Conservation (phyloP, 2,888 invertebrate species). For the Patella pellucida region DNA sequence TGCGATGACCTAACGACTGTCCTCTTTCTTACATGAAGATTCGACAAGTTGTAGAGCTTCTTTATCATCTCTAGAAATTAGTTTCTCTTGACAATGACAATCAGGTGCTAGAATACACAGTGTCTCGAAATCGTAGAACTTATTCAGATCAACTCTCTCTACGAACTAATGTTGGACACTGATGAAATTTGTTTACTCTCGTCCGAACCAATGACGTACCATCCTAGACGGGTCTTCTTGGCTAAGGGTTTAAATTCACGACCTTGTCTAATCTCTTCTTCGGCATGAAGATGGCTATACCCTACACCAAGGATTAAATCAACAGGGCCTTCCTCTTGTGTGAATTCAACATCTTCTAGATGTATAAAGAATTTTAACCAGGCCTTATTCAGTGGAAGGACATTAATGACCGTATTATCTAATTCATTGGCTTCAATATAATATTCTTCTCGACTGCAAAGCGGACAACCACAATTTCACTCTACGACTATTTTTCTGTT, state of each 20-base stretch:
- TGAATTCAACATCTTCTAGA: too few relatives aligned
- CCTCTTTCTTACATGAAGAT: conserved; percentile 7
- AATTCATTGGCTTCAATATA: conserved; percentile 21
- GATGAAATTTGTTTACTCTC: conserved; percentile 9
- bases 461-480: conserved; percentile 19
- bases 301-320: conserved; percentile 22
- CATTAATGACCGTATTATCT: too few relatives aligned
- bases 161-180: too few relatives aligned
- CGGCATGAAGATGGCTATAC: conserved; percentile 24
- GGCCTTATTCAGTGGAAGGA: too few relatives aligned
- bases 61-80: conserved; percentile 9
- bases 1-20: conserved; percentile 14
- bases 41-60: background rate
- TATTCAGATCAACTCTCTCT: conserved; percentile 15
- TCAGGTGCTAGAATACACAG: conserved; percentile 18
- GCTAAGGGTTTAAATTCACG: conserved; percentile 21
- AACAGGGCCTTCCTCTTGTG: too few relatives aligned
- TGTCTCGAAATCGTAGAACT: conserved; percentile 18
- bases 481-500: conserved; percentile 11
- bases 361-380: too few relatives aligned
- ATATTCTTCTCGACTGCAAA: conserved; percentile 19
- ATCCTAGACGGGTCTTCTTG: conserved; percentile 23
- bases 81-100: conserved; percentile 14
- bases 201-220: conserved; percentile 25
- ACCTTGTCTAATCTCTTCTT: conserved; percentile 18